These are phyloP conservation scores for Eufriesea mexicana DNA, from an alignment of 1,140 invertebrate genomes.

Conservation along the genomic window DNA sequence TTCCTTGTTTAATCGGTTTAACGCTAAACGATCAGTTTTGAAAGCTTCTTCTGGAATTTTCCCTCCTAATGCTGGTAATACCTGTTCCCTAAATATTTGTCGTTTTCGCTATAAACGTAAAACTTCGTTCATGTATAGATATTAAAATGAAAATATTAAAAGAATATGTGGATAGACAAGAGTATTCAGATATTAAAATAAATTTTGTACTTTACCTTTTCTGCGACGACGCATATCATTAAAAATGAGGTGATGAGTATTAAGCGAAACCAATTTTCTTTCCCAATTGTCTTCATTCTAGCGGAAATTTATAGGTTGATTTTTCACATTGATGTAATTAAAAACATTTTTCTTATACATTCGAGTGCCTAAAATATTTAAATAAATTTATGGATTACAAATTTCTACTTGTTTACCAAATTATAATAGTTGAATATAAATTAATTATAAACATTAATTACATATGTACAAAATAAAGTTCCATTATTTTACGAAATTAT, in stretches of 20 bases:
- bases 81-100: conserved; percentile 86
- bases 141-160: background rate
- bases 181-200: too few relatives aligned
- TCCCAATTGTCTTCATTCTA: conserved; percentile 42
- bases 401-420: background rate
- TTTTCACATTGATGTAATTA: background rate
- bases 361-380: conserved; percentile 32
- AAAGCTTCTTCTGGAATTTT: conserved; percentile 87
- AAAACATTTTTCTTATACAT: conserved; percentile 9
- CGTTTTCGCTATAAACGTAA: conserved; percentile 82
- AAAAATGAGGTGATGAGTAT: conserved; percentile 1
- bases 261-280: conserved; percentile 26
- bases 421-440: background rate
- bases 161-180: background rate
- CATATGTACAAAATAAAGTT: too few relatives aligned
- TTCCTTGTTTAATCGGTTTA: conserved; percentile 86
- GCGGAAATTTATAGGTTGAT: background rate
- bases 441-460: too few relatives aligned
- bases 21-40: conserved; percentile 83
- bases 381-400: background rate
- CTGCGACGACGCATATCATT: conserved; percentile 1
- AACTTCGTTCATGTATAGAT: background rate
- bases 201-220: conserved; percentile 43
- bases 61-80: conserved; percentile 84
- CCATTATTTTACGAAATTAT: too few relatives aligned